Evolutionary conservation across 2,113 vertebrate genomes (phyloP), one percentile per base, ranked within the genome.

Genomic region (Vidua macroura): DNA sequence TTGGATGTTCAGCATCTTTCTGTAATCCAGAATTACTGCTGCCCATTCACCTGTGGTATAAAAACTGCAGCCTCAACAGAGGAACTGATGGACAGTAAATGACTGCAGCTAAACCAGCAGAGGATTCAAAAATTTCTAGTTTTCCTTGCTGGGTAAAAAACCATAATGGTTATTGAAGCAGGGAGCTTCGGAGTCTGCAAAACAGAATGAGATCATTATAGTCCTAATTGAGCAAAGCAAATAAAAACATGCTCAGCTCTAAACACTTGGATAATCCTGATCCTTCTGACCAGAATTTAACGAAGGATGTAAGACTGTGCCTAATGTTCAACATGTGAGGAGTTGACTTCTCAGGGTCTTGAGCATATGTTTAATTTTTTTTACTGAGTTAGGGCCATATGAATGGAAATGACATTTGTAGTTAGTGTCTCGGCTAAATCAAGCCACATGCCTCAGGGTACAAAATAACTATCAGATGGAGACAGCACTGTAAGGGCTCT

Each of bases 381-480:
- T 90, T 67, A 72, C 82, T 62, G 48, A 94, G 84, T 67, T 91
- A 88, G 64, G 72, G 39, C 79, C 63, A 58, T 77, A 77, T 68
- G 82, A 96, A 93, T 94, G 93, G 86, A 92, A 95, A 96, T 75
- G 75, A 91, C 90, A 88, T 97, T 90, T 90, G 79, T 91, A 86
- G 85, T 96, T 93, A 95, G 85, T 6, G 7, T 93, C 82, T 91
- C 48, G 52, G 68, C 92, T 95, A 93, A 95, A 94, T 95, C 87
- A 88, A 94, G 92, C 87, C 88, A 86, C 76, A 49, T 90, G 94
- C 87, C 73, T 86, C 44, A 41, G 93, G 82, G 90, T 86, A 90
- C 59, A 59, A 83, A 92, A 91, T 72, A 83, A 56, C 79, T 85
- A 59, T 96, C 87, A 93, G 89, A 92, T 88, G 85, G 72, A 94